Evolutionary conservation across 2,797 vertebrate species (phyloP).

Genomic region (Anabacerthia variegaticeps): DNA sequence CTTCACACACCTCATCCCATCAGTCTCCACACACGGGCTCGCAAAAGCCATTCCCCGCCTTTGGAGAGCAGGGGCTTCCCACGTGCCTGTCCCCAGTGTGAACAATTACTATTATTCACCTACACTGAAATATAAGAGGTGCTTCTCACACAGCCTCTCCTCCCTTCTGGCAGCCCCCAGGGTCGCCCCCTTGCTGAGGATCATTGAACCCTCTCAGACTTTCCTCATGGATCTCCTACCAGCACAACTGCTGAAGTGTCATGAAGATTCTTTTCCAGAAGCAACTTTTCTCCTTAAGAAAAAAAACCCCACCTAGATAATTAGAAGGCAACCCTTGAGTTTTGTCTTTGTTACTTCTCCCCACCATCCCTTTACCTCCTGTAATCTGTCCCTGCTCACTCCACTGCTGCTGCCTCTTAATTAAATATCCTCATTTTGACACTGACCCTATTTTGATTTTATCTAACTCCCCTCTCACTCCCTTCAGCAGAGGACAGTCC

Average conservation of each 20-base stretch:
- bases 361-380: neutral
- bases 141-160: neutral
- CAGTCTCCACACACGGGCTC: neutral
- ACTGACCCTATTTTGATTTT: neutral
- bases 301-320: neutral
- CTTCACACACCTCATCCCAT: neutral
- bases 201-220: neutral
- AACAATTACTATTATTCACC: neutral
- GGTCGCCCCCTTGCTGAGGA: fast-evolving
- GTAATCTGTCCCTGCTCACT: neutral
- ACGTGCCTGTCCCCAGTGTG: neutral
- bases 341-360: neutral
- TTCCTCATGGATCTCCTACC: neutral
- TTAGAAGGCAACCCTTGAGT: neutral
- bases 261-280: neutral
- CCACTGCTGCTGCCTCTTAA: neutral
- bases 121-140: neutral
- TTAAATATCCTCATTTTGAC: neutral
- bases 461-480: neutral
- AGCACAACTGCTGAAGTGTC: neutral
- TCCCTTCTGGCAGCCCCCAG: neutral
- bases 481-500: neutral
- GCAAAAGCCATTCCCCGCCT: neutral
- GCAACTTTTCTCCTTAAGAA: neutral
- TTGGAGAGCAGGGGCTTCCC: neutral